These are phyloP conservation scores for Orchesella cincta DNA, from an alignment of 1,140 invertebrate species.

Conservation along the genomic window DNA sequence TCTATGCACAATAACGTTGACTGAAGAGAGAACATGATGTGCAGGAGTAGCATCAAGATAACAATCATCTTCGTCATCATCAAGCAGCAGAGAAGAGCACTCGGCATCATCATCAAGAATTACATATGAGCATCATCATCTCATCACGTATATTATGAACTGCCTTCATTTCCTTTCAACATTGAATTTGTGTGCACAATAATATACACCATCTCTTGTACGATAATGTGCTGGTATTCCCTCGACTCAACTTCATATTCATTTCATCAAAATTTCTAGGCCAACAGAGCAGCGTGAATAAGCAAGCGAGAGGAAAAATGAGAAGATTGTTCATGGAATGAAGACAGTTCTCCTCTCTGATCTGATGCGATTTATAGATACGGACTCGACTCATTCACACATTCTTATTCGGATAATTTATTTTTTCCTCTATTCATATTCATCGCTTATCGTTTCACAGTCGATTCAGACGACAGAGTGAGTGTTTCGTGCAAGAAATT, in stretches of 20 bases:
- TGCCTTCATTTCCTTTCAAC: neutral
- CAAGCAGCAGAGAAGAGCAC: neutral
- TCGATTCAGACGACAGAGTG: neutral
- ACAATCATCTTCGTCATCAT: neutral
- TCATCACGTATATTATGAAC: neutral
- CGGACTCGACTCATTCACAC: neutral
- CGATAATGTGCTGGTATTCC: neutral
- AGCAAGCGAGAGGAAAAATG: neutral
- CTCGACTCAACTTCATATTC: neutral
- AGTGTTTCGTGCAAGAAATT: neutral
- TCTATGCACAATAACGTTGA: neutral
- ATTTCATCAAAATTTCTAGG: neutral
- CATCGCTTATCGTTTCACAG: neutral
- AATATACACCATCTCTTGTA: neutral
- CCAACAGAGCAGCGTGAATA: neutral
- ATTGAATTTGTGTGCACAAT: neutral
- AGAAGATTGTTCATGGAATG: neutral
- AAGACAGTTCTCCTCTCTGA: neutral
- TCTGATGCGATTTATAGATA: slow-evolving; percentile 8
- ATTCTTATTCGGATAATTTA: neutral
- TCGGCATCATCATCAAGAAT: neutral
- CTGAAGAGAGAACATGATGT: neutral
- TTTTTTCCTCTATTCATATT: slow-evolving; percentile 5
- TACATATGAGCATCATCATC: neutral
- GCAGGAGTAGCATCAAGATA: neutral